Evolutionary conservation across 2,113 vertebrate genomes (phyloP), one percentile per base, ranked within the genome.

Genomic region (Rhizomys pruinosus): DNA sequence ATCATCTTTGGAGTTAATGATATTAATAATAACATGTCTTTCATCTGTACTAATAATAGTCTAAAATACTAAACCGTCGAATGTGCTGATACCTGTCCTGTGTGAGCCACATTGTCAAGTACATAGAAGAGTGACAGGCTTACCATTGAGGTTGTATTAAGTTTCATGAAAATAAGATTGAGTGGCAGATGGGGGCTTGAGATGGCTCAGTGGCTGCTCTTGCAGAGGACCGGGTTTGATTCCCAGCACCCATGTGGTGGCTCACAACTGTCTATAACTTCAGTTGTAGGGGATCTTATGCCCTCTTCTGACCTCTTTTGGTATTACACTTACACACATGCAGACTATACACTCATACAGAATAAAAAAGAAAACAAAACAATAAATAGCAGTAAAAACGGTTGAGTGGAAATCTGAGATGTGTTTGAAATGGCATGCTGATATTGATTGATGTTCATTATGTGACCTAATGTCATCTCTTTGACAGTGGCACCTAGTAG

Each of bases 1-100:
- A 78, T 93, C 32, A 66, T 74, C 15, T 17, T 59, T 69, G 44
- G 32, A 88, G 8, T 68, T 82, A 82, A 81, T 89, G 87, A 87
- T 16, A 25, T 52, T 61, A 77, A 22, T 52, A 84, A 66, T 87
- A n/a, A n/a, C n/a, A n/a, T n/a, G 63, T 87, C 12, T 52, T 73
- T 68, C 17, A 55, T 59, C 78, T 42, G 20, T 79, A 52, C 17
- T 3, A 23, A 19, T 84, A 34, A 39, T 84, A n/a, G 13, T 79
- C 80, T 71, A 91, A 61, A 57, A n/a, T 92, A 27, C 72, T 82
- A 44, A 88, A 63, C 78, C 57, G 4, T 61, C 74, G 59, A n/a
- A 61, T 17, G 66, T 16, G 1, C n/a, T 92, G 59, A 27, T 84
- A 27, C 55, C 32, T 10, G 39, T 74, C 23, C 52, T 57, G 34